These are phyloP conservation scores for Pseudorhombus dupliciocellatus DNA, from an alignment of 2,113 vertebrate species.

Conservation along the genomic window DNA sequence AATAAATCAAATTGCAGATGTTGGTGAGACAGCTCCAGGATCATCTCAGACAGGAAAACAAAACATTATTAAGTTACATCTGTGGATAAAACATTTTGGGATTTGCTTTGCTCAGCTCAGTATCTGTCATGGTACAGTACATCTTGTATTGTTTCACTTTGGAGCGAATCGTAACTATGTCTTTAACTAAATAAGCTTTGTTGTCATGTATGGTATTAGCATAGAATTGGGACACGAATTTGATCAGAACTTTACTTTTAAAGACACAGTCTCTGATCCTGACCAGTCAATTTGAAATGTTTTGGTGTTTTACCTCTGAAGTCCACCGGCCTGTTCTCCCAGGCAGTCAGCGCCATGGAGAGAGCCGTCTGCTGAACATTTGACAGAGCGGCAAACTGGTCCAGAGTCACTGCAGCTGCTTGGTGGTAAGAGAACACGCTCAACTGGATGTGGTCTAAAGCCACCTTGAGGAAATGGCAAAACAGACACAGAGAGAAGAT, in stretches of 20 bases:
- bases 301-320: slow-evolving; percentile 71
- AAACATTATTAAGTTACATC: neutral
- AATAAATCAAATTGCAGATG: too few species aligned
- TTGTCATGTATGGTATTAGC: neutral
- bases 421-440: slow-evolving; percentile 83
- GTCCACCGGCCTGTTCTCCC: slow-evolving; percentile 73
- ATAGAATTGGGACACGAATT: neutral
- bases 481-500: neutral
- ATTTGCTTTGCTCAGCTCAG: too few species aligned
- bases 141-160: too few species aligned
- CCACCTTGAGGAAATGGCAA: slow-evolving; percentile 67
- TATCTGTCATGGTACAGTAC: too few species aligned
- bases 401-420: slow-evolving; percentile 74
- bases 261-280: neutral
- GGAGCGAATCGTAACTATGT: too few species aligned
- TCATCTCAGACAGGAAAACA: neutral
- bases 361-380: slow-evolving; percentile 76
- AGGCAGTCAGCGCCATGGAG: slow-evolving; percentile 79
- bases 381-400: slow-evolving; percentile 68
- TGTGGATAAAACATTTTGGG: too few species aligned
- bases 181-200: too few species aligned
- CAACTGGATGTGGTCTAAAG: slow-evolving; percentile 77
- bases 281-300: neutral
- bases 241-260: neutral
- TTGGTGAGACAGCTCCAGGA: too few species aligned